Base-by-base conservation (phyloP, 2,113 vertebrate species). In the Odocoileus virginianus region DNA sequence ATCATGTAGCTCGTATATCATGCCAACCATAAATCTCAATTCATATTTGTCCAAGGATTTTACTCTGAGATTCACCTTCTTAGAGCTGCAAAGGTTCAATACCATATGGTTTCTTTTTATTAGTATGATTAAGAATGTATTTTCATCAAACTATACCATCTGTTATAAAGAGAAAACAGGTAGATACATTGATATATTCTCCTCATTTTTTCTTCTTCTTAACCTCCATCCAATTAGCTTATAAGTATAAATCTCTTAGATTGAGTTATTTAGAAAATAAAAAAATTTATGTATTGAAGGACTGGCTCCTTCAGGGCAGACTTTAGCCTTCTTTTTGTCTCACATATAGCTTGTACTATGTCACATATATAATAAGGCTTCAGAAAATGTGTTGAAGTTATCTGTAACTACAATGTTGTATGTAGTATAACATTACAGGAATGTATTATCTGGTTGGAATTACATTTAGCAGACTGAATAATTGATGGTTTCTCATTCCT, bases 91-190 rank as follows among this genome's bases (percentile, higher is more conserved):
- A 91, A 88, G 30, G 7, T 91, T 95, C 40, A 89, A 1, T 95
- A 45, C 58, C 93, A 81, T 96, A 97, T 96, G 88, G 83, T 95
- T 97, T 97, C 50, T 92, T 91, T 96, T 92, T 95, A 86, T 92
- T 92, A 71, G 25, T 95, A 95, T 81, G 84, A 87, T 97, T 81
- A 97, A 86, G 85, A 89, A 85, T 96, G 23, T 87, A 76, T 95
- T 94, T 97, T 94, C 47, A 85, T 97, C 43, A 93, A 95, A 97
- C 67, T 88, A 52, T 84, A 55, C 83, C 64, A 40, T 82, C 92
- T 90, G 36, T 86, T 85, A 55, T 89, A 93, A 81, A 52, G 90
- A 94, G 67, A 95, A 78, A 96, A 91, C 16, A 67, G 76, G 45
- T 94, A 81, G 55, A 57, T 64, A 45, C 36, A 60, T n/a, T 94